These are phyloP conservation scores for Helleia helle DNA, from an alignment of 2,888 invertebrate species.

Conservation along the genomic window DNA sequence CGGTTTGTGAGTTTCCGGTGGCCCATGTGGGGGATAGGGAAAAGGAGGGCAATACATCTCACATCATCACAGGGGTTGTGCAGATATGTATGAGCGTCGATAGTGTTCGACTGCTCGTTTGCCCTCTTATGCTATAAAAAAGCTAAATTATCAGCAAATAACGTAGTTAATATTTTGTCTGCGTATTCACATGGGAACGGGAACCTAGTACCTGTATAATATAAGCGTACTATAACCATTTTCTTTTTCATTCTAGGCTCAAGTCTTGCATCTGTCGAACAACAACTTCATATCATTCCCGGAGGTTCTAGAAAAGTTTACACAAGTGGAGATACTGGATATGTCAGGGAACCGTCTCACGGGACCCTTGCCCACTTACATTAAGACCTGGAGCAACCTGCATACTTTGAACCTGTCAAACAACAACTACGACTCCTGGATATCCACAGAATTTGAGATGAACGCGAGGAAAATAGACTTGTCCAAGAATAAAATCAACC, in stretches of 20 bases:
- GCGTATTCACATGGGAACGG: no score
- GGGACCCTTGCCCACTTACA: conserved; percentile 49
- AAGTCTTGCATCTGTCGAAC: conserved; percentile 76
- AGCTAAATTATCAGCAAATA: no score
- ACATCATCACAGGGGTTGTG: no score
- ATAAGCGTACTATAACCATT: background rate
- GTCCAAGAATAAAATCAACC: conserved; percentile 77
- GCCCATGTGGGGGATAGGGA: no score
- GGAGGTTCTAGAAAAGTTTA: conserved; percentile 54
- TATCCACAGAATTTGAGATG: conserved; percentile 32
- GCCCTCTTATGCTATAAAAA: no score
- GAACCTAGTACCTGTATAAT: no score
- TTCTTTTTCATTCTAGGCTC: conserved; percentile 72
- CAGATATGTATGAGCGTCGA: no score
- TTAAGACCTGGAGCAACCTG: conserved; percentile 64
- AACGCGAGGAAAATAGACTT: conserved; percentile 75
- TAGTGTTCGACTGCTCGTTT: no score
- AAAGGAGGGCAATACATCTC: no score
- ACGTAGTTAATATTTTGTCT: no score
- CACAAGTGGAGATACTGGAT: conserved; percentile 61
- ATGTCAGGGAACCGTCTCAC: conserved; percentile 68
- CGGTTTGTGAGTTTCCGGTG: no score
- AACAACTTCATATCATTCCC: conserved; percentile 76
- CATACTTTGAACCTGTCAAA: conserved; percentile 73
- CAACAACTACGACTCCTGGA: conserved; percentile 64